A percentile compares a stretch with the other conserved stretches of the same genome.
These are phyloP conservation scores for Anisognathus igniventris DNA, from an alignment of 2,797 vertebrate species.

Conservation along the genomic window DNA sequence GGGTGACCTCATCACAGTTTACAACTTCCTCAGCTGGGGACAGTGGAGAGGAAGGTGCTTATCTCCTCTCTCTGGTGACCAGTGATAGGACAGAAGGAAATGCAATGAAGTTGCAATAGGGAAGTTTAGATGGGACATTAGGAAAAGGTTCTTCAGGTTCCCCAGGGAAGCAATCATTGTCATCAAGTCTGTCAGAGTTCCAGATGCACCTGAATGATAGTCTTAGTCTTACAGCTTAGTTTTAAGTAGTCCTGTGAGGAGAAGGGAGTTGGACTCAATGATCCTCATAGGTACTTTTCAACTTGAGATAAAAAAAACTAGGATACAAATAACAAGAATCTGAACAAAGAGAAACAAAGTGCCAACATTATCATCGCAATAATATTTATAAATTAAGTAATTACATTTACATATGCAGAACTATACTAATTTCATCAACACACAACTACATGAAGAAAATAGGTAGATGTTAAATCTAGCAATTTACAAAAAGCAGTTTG, in stretches of 20 bases:
- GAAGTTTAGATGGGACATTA: background rate
- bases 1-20: background rate
- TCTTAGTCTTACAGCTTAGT: background rate
- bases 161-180: background rate
- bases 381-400: background rate
- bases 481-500: background rate
- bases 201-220: background rate
- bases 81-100: background rate
- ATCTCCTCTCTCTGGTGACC: background rate
- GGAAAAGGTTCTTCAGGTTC: background rate
- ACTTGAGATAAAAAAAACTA: background rate
- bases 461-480: background rate
- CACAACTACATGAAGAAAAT: background rate
- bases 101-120: background rate
- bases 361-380: background rate
- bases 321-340: background rate
- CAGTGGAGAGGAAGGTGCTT: background rate
- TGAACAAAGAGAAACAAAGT: background rate
- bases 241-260: background rate
- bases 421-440: background rate
- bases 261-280: background rate
- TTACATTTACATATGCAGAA: background rate
- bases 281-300: background rate
- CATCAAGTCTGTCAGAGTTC: background rate
- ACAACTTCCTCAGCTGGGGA: background rate